phyloP scores from a whole-genome alignment of 2,797 vertebrate genomes.

The Myotis vivesi region DNA sequence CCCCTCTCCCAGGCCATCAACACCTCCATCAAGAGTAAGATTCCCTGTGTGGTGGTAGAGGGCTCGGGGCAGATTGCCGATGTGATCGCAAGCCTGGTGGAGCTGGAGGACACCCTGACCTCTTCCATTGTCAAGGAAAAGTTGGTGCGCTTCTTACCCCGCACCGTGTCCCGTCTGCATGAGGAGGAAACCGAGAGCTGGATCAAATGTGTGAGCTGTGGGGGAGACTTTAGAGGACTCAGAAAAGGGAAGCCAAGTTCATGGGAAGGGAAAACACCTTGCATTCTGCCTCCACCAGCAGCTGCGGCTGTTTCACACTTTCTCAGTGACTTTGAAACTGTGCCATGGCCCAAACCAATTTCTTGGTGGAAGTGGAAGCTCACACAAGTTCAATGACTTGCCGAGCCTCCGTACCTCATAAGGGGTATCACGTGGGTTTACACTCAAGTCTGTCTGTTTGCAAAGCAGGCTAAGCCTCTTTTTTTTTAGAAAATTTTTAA shows the following conservation, averaged over 20 bases:
- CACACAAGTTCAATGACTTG: rapidly evolving
- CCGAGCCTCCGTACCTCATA: neutral
- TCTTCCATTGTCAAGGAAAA: conserved; percentile 86
- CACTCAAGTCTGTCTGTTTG: neutral
- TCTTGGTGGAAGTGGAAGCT: neutral
- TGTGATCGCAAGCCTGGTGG: conserved; percentile 85
- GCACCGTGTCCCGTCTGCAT: conserved; percentile 83
- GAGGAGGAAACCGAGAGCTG: conserved; percentile 87
- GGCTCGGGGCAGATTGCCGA: conserved; percentile 86
- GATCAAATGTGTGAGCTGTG: conserved; percentile 85
- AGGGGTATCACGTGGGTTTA: rapidly evolving
- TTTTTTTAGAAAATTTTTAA: neutral
- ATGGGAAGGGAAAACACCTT: rapidly evolving
- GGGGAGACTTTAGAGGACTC: neutral
- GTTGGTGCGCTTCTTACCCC: conserved; percentile 84
- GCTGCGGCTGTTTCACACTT: rapidly evolving
- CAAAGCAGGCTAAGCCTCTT: neutral
- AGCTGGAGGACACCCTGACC: conserved; percentile 80
- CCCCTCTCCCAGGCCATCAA: conserved; percentile 83
- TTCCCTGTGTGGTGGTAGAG: conserved; percentile 88
- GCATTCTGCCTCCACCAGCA: rapidly evolving
- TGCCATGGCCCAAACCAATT: neutral
- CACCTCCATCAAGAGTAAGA: conserved; percentile 86
- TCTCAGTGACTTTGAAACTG: neutral
- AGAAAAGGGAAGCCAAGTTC: neutral